A percentile compares a stretch with the other conserved stretches of the same genome.
phyloP scores from a whole-genome alignment of 2,888 invertebrate genomes.

The Kryphioiulus occultus region DNA sequence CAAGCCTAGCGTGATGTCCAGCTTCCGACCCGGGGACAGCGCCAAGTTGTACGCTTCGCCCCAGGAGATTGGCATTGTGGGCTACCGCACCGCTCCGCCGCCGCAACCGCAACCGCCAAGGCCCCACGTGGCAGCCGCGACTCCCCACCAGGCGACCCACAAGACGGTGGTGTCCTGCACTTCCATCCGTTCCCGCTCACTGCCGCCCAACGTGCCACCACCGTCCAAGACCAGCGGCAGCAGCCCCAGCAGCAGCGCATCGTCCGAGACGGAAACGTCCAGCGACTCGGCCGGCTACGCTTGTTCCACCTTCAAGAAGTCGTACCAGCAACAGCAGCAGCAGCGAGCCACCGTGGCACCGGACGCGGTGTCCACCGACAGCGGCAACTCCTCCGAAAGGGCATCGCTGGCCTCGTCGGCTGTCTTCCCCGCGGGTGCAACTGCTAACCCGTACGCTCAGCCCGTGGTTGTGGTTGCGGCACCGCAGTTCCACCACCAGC shows the following conservation, averaged over 20 bases:
- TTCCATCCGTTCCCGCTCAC: slow-evolving; percentile 53
- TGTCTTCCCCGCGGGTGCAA: too few relatives aligned
- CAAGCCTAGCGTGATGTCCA: slow-evolving; percentile 72
- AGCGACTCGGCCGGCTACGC: slow-evolving; percentile 53
- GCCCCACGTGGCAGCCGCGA: slow-evolving; percentile 51
- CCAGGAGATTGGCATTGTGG: slow-evolving; percentile 77
- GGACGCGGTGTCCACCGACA: slow-evolving; percentile 53
- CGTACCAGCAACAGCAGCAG: slow-evolving; percentile 25
- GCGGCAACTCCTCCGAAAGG: slow-evolving; percentile 53
- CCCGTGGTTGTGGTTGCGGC: neutral
- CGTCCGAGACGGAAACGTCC: slow-evolving; percentile 54
- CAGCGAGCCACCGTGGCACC: slow-evolving; percentile 43
- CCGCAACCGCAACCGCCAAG: slow-evolving; percentile 51
- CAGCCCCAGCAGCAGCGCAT: slow-evolving; percentile 52
- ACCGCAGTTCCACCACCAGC: slow-evolving; percentile 27
- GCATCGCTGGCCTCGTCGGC: slow-evolving; percentile 6
- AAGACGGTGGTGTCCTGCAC: slow-evolving; percentile 56
- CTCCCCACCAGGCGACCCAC: neutral
- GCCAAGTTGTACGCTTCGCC: slow-evolving; percentile 90
- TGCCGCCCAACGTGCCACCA: slow-evolving; percentile 54
- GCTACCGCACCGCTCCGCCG: slow-evolving; percentile 60
- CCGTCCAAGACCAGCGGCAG: slow-evolving; percentile 53
- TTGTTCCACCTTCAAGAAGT: slow-evolving; percentile 51
- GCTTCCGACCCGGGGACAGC: slow-evolving; percentile 86
- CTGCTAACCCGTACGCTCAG: slow-evolving; percentile 49